These are phyloP conservation scores for Passerina amoena DNA, from an alignment of 2,113 vertebrate genomes.

Conservation along the genomic window DNA sequence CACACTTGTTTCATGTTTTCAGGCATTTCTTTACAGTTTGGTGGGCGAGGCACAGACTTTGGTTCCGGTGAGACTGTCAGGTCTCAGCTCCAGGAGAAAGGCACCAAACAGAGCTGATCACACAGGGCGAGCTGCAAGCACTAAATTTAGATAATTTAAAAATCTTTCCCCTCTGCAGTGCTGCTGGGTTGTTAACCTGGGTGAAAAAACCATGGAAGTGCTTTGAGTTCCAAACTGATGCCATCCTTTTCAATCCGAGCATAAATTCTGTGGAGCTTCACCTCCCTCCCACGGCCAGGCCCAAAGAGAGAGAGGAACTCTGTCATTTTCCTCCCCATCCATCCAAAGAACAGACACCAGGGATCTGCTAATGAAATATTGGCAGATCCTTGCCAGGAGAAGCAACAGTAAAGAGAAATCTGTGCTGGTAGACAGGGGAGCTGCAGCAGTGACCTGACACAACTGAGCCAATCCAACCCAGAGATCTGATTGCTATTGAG, in stretches of 20 bases:
- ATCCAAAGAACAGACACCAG: not conserved
- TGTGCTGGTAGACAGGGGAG: slow-evolving; percentile 19
- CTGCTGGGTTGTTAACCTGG: slow-evolving; percentile 3
- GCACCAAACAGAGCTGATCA: not conserved
- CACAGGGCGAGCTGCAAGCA: not conserved
- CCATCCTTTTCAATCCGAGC: slow-evolving; percentile 4
- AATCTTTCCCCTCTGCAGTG: not conserved
- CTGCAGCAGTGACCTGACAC: slow-evolving; percentile 4
- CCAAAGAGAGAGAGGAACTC: not conserved
- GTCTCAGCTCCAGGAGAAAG: not conserved
- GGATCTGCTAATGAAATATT: slow-evolving; percentile 33
- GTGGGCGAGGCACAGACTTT: not conserved
- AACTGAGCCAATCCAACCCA: not conserved
- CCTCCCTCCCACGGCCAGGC: not conserved
- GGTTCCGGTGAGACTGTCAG: not conserved
- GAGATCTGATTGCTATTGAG: slow-evolving; percentile 33
- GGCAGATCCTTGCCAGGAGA: not conserved
- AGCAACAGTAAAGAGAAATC: slow-evolving; percentile 1
- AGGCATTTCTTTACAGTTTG: not conserved
- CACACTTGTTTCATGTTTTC: not conserved
- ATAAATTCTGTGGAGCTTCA: not conserved
- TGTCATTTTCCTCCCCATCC: not conserved
- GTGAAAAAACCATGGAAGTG: not conserved
- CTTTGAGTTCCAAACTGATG: slow-evolving; percentile 26
- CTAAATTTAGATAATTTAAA: slow-evolving; percentile 24